Base-by-base conservation (phyloP, 1,140 invertebrate genomes). In the Lepeophtheirus salmonis region DNA sequence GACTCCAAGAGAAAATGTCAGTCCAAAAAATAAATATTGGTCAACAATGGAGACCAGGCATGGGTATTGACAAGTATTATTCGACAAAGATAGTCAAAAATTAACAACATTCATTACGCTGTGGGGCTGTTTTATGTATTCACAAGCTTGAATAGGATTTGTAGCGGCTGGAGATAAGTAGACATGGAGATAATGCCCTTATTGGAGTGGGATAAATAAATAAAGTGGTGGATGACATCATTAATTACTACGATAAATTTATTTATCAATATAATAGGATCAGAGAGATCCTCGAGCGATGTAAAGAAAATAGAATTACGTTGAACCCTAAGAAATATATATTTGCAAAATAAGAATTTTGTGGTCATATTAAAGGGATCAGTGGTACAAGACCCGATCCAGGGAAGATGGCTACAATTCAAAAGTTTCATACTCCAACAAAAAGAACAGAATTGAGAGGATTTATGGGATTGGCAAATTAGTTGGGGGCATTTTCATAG, bases 21-120 rank as follows among this genome's bases (percentile, higher is more conserved):
- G 17, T n/a, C 2, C 13, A 12, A 23, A 23, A 52, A 23, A 4
- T n/a, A 18, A n/a, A 12, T 56, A 56, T 4, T 56, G 21, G 12
- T 22, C 55, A 1, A 56, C 21, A 23, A 18, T 56, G 1, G 55
- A 56, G 12, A 23, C 55, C 22, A 2, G 70, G 62, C n/a, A n/a
- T n/a, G n/a, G n/a, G n/a, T n/a, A n/a, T n/a, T n/a, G n/a, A n/a
- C n/a, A n/a, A n/a, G n/a, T 65, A 67, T 66, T 62, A 59, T 65
- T 21, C 64, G 49, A 2, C 67, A 49, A 52, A 69, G 70, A 54
- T 67, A 63, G 25, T 64, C 67, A 58, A 67, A 66, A 14, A 59
- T 25, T 26, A 12, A 22, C 55, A 12, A 50, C 49, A 2, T 50
- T 50, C 49, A 50, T 50, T 18, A 50, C 49, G 3, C 49, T 2